Evolutionary conservation across 2,888 invertebrate species (phyloP).

Genomic region (Lydus trimaculatus): DNA sequence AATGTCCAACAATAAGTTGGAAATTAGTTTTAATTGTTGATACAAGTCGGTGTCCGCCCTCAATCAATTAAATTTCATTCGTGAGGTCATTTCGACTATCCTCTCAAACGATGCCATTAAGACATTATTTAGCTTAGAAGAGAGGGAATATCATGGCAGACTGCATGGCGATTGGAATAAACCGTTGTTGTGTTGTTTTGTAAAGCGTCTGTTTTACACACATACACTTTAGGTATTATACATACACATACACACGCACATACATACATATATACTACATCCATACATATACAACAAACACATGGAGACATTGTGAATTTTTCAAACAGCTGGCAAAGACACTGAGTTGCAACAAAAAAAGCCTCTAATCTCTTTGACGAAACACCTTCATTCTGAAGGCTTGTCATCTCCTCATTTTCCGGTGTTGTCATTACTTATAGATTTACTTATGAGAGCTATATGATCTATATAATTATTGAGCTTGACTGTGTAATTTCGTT

Average conservation of each 20-base stretch:
- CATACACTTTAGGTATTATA: slow-evolving; percentile 6
- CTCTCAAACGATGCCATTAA: slow-evolving; percentile 5
- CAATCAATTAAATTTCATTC: slow-evolving; percentile 11
- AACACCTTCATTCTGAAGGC: background rate
- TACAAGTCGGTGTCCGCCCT: slow-evolving; percentile 9
- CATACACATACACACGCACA: background rate
- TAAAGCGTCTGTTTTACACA: slow-evolving; percentile 9
- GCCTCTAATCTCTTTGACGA: background rate
- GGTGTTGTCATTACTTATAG: background rate
- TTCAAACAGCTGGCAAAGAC: background rate
- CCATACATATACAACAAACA: background rate
- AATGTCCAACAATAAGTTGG: background rate
- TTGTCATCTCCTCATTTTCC: background rate
- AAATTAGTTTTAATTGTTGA: slow-evolving; percentile 3
- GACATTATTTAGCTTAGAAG: slow-evolving; percentile 9
- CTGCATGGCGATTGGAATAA: slow-evolving; percentile 42
- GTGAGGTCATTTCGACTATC: slow-evolving; percentile 10
- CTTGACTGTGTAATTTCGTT: slow-evolving; percentile 24
- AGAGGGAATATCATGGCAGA: slow-evolving; percentile 31
- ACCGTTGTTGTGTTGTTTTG: slow-evolving; percentile 26
- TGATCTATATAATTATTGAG: background rate
- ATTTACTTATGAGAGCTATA: background rate
- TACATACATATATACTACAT: background rate
- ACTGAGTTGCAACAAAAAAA: background rate
- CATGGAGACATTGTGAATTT: background rate